phyloP scores from a whole-genome alignment of 2,888 invertebrate genomes.

The Chymomyza fuscimana region DNA sequence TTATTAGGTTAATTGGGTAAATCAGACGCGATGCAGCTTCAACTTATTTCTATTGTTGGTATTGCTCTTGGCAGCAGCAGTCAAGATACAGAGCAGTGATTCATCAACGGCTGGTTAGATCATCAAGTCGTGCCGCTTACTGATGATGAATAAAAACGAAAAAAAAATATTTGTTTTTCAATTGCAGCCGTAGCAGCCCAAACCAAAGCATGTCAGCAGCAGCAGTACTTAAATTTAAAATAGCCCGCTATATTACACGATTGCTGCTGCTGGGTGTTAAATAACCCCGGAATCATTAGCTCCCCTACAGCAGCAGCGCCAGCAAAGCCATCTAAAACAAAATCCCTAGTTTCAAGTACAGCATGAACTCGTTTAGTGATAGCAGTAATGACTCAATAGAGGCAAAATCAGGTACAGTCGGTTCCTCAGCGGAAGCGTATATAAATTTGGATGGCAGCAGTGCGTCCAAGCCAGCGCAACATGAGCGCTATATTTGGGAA shows the following conservation, averaged over 20 bases:
- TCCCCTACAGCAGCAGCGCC: constrained; percentile 17
- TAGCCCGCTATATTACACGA: constrained; percentile 21
- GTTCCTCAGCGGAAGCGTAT: constrained; percentile 38
- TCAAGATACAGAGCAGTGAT: constrained; percentile 28
- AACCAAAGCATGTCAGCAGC: constrained; percentile 51
- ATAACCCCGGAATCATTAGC: background rate
- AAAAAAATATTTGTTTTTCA: background rate
- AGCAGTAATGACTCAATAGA: constrained; percentile 64
- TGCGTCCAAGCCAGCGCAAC: constrained; percentile 7
- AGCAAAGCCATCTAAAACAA: constrained; percentile 2
- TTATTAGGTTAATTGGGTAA: constrained; percentile 44
- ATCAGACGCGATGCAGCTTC: constrained; percentile 30
- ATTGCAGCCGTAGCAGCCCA: constrained; percentile 32
- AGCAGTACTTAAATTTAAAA: constrained; percentile 46
- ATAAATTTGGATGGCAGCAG: constrained; percentile 38
- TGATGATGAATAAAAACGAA: background rate
- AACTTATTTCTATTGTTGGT: constrained; percentile 18
- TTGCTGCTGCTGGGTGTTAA: constrained; percentile 30
- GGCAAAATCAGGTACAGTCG: constrained; percentile 30
- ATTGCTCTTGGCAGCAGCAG: constrained; percentile 7
- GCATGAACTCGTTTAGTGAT: constrained; percentile 63
- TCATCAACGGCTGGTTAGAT: constrained; percentile 38
- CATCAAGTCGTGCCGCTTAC: constrained; percentile 24
- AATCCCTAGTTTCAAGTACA: constrained; percentile 6
- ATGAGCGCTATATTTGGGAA: constrained; percentile 79